Evolutionary conservation across 2,888 invertebrate species (phyloP).

Genomic region (Ennomos fuscantarius): DNA sequence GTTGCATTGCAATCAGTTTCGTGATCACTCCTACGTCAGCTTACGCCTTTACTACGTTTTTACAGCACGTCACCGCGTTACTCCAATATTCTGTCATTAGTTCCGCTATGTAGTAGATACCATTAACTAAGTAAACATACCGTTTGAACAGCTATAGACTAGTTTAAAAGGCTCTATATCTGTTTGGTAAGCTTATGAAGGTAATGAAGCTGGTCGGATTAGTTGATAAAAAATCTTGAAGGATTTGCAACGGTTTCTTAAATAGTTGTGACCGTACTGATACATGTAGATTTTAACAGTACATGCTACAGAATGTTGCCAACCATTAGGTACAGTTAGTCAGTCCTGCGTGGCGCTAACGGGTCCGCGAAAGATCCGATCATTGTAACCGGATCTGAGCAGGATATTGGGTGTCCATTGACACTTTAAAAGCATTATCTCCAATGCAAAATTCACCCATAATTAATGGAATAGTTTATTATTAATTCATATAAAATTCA

Average conservation of each 20-base stretch:
- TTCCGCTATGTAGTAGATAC: slow-evolving; percentile 25
- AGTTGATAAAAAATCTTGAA: background rate
- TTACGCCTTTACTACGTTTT: background rate
- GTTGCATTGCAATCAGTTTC: too few relatives aligned
- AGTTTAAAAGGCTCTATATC: slow-evolving; percentile 9
- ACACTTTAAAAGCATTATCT: too few relatives aligned
- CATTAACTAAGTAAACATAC: slow-evolving; percentile 36
- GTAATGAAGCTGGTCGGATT: background rate
- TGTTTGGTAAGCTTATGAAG: background rate
- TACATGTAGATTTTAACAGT: slow-evolving; percentile 10
- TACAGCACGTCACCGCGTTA: slow-evolving; percentile 36
- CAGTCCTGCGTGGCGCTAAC: slow-evolving; percentile 24
- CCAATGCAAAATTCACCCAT: too few relatives aligned
- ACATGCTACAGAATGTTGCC: slow-evolving; percentile 18
- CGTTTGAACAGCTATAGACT: slow-evolving; percentile 16
- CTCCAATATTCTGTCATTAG: slow-evolving; percentile 48
- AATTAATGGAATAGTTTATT: too few relatives aligned
- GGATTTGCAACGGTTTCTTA: too few relatives aligned
- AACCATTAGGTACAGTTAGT: slow-evolving; percentile 34
- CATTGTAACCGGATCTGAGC: slow-evolving; percentile 33
- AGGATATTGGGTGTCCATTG: background rate
- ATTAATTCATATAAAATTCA: too few relatives aligned
- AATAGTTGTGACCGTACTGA: too few relatives aligned
- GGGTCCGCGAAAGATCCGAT: slow-evolving; percentile 25
- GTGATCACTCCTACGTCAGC: too few relatives aligned